Evolutionary conservation across 2,113 vertebrate genomes (phyloP), one percentile per base, ranked within the genome.

Genomic region (Grantiella picta): DNA sequence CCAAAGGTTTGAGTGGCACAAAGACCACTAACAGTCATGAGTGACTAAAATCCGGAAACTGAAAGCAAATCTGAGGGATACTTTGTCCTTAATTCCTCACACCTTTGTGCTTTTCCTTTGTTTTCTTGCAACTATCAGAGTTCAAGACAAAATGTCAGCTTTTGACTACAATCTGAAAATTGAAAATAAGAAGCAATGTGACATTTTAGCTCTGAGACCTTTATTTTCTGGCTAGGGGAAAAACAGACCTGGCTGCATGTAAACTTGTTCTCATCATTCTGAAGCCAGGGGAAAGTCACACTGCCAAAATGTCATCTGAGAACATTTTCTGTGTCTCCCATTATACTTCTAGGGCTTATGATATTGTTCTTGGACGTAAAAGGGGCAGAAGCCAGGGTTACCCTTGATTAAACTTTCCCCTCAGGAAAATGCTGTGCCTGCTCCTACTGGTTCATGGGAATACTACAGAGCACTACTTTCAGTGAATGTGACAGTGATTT

Each of bases 161-260:
- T 93, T 94, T 89, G 90, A 97, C 94, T 90, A 66, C 91, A 91
- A 53, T 78, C 87, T 90, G 94, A 96, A 97, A 97, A 97, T 82
- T 94, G 93, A 97, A 98, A 98, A 97, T 97, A 97, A 97, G 96
- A 95, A 93, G 85, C 92, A 75, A 27, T 95, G 94, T 98, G 98
- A 98, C 97, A 98, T 98, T 98, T 98, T 97, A 97, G 94, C 64
- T 95, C 65, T 75, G 89, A 95, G 96, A 97, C 97, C 94, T 98
- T 98, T 90, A 70, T 92, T 97, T 96, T 92, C 93, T 88, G 95
- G 92, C 96, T 94, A 73, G 86, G 33, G 59, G 45, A 86, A 96
- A 97, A 98, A 92, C 31, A 95, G 76, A 60, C 73, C 61, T 88
- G 86, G 70, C 76, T 97, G 86, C 76, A 83, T 94, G 77, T 83